Evolutionary conservation across 2,797 vertebrate species (phyloP).

Genomic region (Chaetodon trifasciatus): DNA sequence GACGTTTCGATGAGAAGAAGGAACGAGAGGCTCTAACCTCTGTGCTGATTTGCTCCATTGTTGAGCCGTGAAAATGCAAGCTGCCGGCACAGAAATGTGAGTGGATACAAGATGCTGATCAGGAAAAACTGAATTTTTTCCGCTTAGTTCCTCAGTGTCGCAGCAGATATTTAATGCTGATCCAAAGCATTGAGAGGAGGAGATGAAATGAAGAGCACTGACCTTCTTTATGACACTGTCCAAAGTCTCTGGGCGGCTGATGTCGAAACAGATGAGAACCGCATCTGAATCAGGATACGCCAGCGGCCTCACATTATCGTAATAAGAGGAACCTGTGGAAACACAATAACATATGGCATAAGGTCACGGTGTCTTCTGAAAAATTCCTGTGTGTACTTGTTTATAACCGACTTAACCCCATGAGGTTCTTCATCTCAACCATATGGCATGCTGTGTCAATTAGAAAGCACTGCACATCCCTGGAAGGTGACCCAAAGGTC

Average conservation of each 20-base stretch:
- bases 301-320: constrained; percentile 96
- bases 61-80: constrained; percentile 58
- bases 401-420: constrained; percentile 50
- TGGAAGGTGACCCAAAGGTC: constrained; percentile 61
- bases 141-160: constrained; percentile 33
- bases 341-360: constrained; percentile 62
- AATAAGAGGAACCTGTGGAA: constrained; percentile 93
- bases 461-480: constrained; percentile 24
- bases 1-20: constrained; percentile 71
- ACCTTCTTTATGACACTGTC: constrained; percentile 99
- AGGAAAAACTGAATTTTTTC: constrained; percentile 18
- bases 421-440: constrained; percentile 38
- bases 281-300: constrained; percentile 97
- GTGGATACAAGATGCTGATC: constrained; percentile 60
- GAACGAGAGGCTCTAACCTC: constrained; percentile 51
- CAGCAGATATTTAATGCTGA: constrained; percentile 62
- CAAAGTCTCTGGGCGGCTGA: constrained; percentile 97
- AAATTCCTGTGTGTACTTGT: constrained; percentile 34
- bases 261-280: constrained; percentile 98
- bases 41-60: constrained; percentile 66
- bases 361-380: constrained; percentile 51
- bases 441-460: constrained; percentile 53
- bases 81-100: constrained; percentile 61
- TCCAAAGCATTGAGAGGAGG: constrained; percentile 9
- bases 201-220: constrained; percentile 56